phyloP scores from a whole-genome alignment of 1,140 invertebrate genomes.

The Drosophila tsacasi region DNA sequence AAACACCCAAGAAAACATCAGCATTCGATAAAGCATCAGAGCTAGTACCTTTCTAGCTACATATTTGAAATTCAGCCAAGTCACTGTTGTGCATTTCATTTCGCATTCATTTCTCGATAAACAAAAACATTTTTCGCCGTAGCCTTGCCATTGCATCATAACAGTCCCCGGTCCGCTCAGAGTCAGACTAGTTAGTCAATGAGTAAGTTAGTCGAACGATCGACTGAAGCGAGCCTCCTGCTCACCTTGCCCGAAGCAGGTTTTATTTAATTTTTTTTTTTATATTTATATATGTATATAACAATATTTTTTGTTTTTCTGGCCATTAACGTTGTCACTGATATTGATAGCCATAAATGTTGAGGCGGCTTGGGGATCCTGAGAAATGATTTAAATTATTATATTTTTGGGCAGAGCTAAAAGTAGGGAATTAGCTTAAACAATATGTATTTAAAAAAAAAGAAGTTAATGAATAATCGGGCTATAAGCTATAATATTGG shows the following conservation, averaged over 20 bases:
- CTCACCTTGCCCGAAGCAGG: slow-evolving; percentile 55
- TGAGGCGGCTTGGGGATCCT: neutral
- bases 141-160: slow-evolving; percentile 63
- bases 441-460: neutral
- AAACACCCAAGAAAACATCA: neutral
- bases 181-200: slow-evolving; percentile 10
- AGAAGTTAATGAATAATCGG: neutral
- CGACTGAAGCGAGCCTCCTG: slow-evolving; percentile 59
- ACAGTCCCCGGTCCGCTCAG: slow-evolving; percentile 20
- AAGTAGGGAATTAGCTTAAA: neutral
- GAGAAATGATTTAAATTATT: neutral
- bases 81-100: slow-evolving; percentile 17
- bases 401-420: neutral
- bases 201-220: slow-evolving; percentile 22
- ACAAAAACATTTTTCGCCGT: slow-evolving; percentile 56
- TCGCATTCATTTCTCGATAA: slow-evolving; percentile 37
- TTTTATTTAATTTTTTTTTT: slow-evolving; percentile 40
- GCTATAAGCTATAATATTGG: neutral
- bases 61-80: neutral
- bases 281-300: neutral
- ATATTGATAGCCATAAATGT: neutral
- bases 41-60: neutral
- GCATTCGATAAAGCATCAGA: neutral
- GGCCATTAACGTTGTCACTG: slow-evolving; percentile 4
- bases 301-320: slow-evolving; percentile 2